Conservation (phyloP, 2,888 invertebrate genomes). For the Arctia plantaginis region DNA sequence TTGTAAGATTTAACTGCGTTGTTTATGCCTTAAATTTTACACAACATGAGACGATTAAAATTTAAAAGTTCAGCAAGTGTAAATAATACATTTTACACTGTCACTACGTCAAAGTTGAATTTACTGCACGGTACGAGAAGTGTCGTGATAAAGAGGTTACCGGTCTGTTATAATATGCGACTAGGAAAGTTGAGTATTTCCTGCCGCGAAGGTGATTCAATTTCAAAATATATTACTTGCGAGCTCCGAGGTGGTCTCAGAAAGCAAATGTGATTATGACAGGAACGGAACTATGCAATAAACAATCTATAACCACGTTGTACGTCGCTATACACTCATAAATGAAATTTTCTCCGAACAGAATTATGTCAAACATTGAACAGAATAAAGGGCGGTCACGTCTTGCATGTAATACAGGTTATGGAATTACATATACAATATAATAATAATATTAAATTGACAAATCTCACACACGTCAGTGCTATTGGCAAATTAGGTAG, state of each 20-base stretch:
- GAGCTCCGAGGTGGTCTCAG: conserved; percentile 16
- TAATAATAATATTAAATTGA: too few relatives aligned
- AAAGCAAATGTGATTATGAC: conserved; percentile 40
- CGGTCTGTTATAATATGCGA: conserved; percentile 7
- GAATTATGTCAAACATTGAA: conserved; percentile 6
- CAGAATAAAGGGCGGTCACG: neutral
- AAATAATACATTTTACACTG: neutral
- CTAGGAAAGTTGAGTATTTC: conserved; percentile 21
- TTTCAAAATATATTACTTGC: conserved; percentile 36
- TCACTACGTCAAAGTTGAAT: neutral
- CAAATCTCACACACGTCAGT: too few relatives aligned
- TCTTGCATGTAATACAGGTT: neutral
- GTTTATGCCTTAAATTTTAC: too few relatives aligned
- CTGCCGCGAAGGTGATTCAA: conserved; percentile 31
- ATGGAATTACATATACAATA: neutral
- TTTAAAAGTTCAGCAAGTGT: neutral
- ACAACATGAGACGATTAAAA: neutral
- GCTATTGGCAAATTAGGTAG: too few relatives aligned
- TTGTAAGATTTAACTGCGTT: too few relatives aligned
- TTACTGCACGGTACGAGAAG: conserved; percentile 3
- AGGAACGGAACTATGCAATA: conserved; percentile 19
- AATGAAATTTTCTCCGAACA: conserved; percentile 26
- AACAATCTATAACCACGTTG: conserved; percentile 31
- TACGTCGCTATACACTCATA: conserved; percentile 16
- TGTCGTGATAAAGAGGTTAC: conserved; percentile 25